Evolutionary conservation across 1,140 invertebrate species (phyloP).

Genomic region (Trachymyrmex septentrionalis): DNA sequence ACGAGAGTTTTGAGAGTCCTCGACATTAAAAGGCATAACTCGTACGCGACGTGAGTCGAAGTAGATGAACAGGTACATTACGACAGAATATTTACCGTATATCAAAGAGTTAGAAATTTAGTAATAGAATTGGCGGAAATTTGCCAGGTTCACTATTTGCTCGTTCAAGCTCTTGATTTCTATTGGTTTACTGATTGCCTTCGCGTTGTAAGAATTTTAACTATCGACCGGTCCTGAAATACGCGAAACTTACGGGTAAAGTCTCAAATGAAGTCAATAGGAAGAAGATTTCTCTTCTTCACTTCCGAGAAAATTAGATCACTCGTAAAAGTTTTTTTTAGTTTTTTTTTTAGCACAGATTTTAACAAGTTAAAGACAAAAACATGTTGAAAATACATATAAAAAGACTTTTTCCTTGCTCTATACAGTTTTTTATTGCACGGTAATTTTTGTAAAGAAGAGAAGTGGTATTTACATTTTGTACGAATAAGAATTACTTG

Average conservation of each 20-base stretch:
- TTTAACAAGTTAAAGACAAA: constrained; percentile 10
- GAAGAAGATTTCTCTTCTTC: constrained; percentile 23
- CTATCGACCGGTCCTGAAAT: constrained; percentile 15
- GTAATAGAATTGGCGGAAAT: constrained; percentile 72
- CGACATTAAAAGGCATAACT: constrained; percentile 55
- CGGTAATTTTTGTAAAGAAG: neutral
- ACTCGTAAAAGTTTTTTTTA: constrained; percentile 1
- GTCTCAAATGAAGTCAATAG: neutral
- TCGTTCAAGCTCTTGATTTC: constrained; percentile 73
- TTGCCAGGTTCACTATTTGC: constrained; percentile 65
- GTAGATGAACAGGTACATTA: constrained; percentile 12
- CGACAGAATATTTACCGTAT: constrained; percentile 71
- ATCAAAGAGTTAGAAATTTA: constrained; percentile 69
- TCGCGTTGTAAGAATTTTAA: constrained; percentile 71
- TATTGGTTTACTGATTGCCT: constrained; percentile 70
- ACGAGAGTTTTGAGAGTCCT: constrained; percentile 58
- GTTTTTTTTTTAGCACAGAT: constrained; percentile 3
- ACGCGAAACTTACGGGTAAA: constrained; percentile 28
- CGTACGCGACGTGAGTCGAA: constrained; percentile 30
- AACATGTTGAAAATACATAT: neutral
- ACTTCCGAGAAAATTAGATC: constrained; percentile 45
- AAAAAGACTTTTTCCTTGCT: neutral
- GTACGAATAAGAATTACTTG: constrained; percentile 26
- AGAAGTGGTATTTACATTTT: neutral
- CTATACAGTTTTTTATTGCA: neutral